Evolutionary conservation across 2,797 vertebrate species (phyloP).

Genomic region (Carapus acus): DNA sequence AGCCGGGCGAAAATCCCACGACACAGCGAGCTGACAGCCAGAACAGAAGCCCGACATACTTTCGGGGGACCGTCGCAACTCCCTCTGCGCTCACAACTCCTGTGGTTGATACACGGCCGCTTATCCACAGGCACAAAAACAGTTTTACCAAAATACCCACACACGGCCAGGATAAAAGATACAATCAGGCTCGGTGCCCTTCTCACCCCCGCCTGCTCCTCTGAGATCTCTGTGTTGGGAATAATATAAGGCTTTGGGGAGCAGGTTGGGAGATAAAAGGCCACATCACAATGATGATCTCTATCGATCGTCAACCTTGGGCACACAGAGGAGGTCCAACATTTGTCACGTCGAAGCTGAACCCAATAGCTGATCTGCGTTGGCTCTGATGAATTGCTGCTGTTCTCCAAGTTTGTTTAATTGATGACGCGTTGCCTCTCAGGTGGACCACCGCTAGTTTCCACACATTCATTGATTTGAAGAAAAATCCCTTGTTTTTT

Average conservation of each 20-base stretch:
- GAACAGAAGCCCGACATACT: slow-evolving; percentile 11
- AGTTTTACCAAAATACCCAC: slow-evolving; percentile 38
- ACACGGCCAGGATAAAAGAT: slow-evolving; percentile 58
- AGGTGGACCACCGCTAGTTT: slow-evolving; percentile 61
- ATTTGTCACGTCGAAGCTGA: slow-evolving; percentile 73
- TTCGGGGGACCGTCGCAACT: no score
- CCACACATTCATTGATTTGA: slow-evolving; percentile 65
- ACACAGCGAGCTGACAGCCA: slow-evolving; percentile 22
- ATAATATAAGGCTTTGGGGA: slow-evolving; percentile 72
- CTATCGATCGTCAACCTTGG: slow-evolving; percentile 77
- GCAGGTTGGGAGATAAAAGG: slow-evolving; percentile 72
- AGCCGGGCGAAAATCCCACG: slow-evolving; percentile 33
- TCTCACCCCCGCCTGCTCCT: slow-evolving; percentile 49
- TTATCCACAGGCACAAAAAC: slow-evolving; percentile 46
- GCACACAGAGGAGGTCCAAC: slow-evolving; percentile 69
- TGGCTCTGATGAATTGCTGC: slow-evolving; percentile 71
- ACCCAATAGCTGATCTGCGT: slow-evolving; percentile 70
- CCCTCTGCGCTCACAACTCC: slow-evolving; percentile 23
- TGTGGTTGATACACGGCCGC: slow-evolving; percentile 24
- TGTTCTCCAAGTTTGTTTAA: slow-evolving; percentile 73
- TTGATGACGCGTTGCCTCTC: slow-evolving; percentile 72
- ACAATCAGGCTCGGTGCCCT: slow-evolving; percentile 54
- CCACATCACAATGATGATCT: slow-evolving; percentile 80
- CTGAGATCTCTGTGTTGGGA: slow-evolving; percentile 68
- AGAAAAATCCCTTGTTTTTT: slow-evolving; percentile 44